Evolutionary conservation across 1,140 invertebrate genomes (phyloP), one percentile per base, ranked within the genome.

Genomic region (Drosophila burlai): DNA sequence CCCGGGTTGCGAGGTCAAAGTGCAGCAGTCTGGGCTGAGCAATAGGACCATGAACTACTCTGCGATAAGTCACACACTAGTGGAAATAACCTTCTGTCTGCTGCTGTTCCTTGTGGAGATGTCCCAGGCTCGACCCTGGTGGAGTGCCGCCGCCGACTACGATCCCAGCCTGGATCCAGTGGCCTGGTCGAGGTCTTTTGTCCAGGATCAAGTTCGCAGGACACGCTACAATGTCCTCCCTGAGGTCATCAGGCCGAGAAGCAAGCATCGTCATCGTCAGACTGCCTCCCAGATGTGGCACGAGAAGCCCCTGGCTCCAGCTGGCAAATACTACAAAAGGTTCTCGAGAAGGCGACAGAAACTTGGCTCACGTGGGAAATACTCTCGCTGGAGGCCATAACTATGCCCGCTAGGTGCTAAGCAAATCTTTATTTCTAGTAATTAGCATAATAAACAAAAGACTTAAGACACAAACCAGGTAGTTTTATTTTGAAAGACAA

Each of bases 141-240:
- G 86, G 91, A 58, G 49, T 29, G 75, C 78, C 36, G 76, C 47
- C 5, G 76, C 47, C 5, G 65, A 58, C 52, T 83, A 92, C 15
- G 87, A 92, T 76, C 76, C 91, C 52, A 92, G 87, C 31, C 46
- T 92, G 57, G 91, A 92, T 77, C 91, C 91, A 0, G 40, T 92
- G 15, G 84, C 62, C 42, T 92, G 84, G 91, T 92, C 91, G 11
- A 68, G 73, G 9, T 73, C 78, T 3, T 92, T 92, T 59, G 91
- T 86, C 8, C 82, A 81, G 62, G 91, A 92, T 26, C 62, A 68
- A 26, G 63, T 89, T 0, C 46, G 84, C 0, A 57, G 13, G 7
- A 80, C 85, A 9, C 79, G 66, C 65, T 81, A 76, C 43, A 77
- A 47, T 59, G 59, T 38, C 13, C 1, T 38, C 2, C 16, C 24